Evolutionary conservation across 2,113 vertebrate species (phyloP), one percentile per base, ranked within the genome.

Genomic region (Chlamydotis undulata): DNA sequence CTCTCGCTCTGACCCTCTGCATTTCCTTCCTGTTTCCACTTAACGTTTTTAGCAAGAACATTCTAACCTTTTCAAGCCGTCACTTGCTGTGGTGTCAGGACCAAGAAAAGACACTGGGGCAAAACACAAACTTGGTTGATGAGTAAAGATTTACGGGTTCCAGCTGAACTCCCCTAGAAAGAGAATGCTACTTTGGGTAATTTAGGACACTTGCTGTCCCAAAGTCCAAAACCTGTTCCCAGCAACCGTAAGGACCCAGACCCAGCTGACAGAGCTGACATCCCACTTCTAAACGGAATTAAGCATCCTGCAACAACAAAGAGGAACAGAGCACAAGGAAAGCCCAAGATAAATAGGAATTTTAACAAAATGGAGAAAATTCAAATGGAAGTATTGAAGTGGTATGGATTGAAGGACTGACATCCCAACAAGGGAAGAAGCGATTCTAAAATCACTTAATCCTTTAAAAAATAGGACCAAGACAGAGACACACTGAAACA

Each of bases 41-140:
- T 43, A 50, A 37, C 15, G 15, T n/a, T 93, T 94, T 85, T 14
- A 82, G 33, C 37, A 78, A 68, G 63, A 90, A 80, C 63, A 86
- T 90, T 83, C 35, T 76, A 63, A 63, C 11, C 39, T 96, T 95
- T 80, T 83, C 70, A 77, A 94, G 75, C 12, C 83, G 75, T 77
- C 52, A 35, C 43, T 86, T 83, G n/a, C 43, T 68, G 22, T 33
- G 37, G 52, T 86, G 60, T 68, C 85, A 90, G 64, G 47, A 83
- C 60, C n/a, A 59, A 74, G 68, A 70, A 81, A 52, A 85, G 47
- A 55, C 16, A 70, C 29, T 5, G 10, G 29, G 24, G 55, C 68
- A 94, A 86, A 94, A 43, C 52, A 70, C 60, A 95, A 86, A 74
- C 14, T 12, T 37, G 13, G 19, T 12, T 78, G 94, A 77, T 39